Evolutionary conservation across 2,797 vertebrate genomes (phyloP).

Genomic region (Spondyliosoma cantharus): DNA sequence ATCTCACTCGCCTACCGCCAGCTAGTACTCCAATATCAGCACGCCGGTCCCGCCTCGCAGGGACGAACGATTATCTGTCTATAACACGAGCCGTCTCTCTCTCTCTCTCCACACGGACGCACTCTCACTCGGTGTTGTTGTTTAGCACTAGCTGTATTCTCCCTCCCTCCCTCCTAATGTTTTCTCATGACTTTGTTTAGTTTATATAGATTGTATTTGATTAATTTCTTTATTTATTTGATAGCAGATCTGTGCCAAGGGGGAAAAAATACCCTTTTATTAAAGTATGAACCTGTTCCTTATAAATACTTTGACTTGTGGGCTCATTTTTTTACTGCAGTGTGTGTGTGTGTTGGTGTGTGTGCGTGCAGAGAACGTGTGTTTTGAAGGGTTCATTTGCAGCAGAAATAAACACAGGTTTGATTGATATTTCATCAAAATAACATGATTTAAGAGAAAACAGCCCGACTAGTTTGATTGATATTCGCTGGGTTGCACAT

Average conservation of each 20-base stretch:
- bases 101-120: slow-evolving; percentile 44
- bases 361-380: background rate
- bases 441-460: background rate
- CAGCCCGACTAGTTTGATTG: background rate
- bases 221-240: slow-evolving; percentile 90
- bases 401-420: background rate
- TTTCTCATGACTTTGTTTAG: slow-evolving; percentile 83
- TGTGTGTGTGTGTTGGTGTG: background rate
- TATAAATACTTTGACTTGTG: slow-evolving; percentile 57
- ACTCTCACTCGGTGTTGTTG: slow-evolving; percentile 59
- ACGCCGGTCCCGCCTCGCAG: slow-evolving; percentile 40
- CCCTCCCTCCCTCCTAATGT: slow-evolving; percentile 39
- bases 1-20: slow-evolving; percentile 61
- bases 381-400: background rate
- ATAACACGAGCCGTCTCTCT: slow-evolving; percentile 28
- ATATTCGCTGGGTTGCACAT: background rate
- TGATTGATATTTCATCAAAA: background rate
- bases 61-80: slow-evolving; percentile 39
- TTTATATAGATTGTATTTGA: slow-evolving; percentile 87
- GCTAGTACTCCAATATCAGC: slow-evolving; percentile 41
- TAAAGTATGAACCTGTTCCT: slow-evolving; percentile 86
- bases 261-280: slow-evolving; percentile 81
- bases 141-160: slow-evolving; percentile 66
- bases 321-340: background rate
- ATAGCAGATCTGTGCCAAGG: slow-evolving; percentile 89